Evolutionary conservation across 1,140 invertebrate genomes (phyloP).

Genomic region (Drosophila nigrodunni): DNA sequence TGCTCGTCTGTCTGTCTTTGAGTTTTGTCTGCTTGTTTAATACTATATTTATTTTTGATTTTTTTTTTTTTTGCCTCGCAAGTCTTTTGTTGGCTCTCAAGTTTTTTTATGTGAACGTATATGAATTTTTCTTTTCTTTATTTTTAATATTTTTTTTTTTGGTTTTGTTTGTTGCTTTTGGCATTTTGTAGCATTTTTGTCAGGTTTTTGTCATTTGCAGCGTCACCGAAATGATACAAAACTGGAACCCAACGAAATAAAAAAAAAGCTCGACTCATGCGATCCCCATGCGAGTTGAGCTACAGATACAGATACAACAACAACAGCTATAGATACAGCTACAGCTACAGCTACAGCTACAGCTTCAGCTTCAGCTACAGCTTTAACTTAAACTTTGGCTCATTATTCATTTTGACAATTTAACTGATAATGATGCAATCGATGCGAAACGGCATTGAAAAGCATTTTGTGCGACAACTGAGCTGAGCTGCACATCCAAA

Average conservation of each 20-base stretch:
- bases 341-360: conserved; percentile 4
- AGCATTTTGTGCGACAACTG: conserved; percentile 58
- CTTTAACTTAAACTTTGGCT: conserved; percentile 34
- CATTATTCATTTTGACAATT: conserved; percentile 84
- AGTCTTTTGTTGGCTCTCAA: conserved; percentile 43
- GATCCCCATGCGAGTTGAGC: conserved; percentile 15
- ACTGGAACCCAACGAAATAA: conserved; percentile 37
- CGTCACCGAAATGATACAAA: conserved; percentile 61
- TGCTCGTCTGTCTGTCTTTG: conserved; percentile 15
- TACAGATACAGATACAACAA: conserved; percentile 9
- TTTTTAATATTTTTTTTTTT: conserved; percentile 1
- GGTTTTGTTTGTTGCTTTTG: conserved; percentile 36
- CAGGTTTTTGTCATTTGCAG: conserved; percentile 74
- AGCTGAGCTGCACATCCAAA: conserved; percentile 12
- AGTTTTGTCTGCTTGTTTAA: neutral
- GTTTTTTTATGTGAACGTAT: conserved; percentile 1
- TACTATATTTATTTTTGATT: conserved; percentile 11
- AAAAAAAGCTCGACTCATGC: conserved; percentile 40
- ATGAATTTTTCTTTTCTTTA: conserved; percentile 2
- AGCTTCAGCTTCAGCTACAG: conserved; percentile 14
- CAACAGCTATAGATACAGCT: conserved; percentile 9
- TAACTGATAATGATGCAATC: conserved; percentile 82
- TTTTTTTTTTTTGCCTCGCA: conserved; percentile 32
- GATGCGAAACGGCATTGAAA: conserved; percentile 74
- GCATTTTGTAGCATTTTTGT: conserved; percentile 73